A percentile compares a stretch with the other conserved stretches of the same genome.
phyloP scores from a whole-genome alignment of 2,113 vertebrate genomes.

The Sphaerodactylus townsendi region DNA sequence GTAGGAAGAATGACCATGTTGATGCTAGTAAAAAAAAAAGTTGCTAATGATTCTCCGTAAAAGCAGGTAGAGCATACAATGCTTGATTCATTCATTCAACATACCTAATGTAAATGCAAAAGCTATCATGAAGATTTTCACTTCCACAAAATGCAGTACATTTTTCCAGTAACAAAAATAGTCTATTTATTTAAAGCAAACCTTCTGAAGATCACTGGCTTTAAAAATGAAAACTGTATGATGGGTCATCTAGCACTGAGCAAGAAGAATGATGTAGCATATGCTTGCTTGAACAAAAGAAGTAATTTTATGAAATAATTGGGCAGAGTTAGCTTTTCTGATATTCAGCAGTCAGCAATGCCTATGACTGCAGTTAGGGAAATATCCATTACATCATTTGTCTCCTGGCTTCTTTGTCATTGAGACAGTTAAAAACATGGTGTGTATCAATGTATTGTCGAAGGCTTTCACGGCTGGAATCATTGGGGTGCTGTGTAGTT shows the following conservation, averaged over 20 bases:
- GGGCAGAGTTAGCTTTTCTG: conserved; percentile 7
- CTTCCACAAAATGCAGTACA: neutral
- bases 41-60: neutral
- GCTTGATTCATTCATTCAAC: neutral
- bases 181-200: neutral
- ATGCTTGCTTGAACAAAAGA: conserved; percentile 3
- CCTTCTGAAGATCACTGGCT: conserved; percentile 23
- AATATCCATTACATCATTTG: conserved; percentile 19
- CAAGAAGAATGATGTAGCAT: neutral
- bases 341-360: neutral
- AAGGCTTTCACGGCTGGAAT: too few relatives aligned
- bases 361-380: neutral
- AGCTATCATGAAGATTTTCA: neutral
- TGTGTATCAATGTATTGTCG: too few relatives aligned
- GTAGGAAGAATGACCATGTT: neutral
- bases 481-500: too few relatives aligned
- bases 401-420: neutral
- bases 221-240: conserved; percentile 3
- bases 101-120: neutral
- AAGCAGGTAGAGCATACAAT: neutral
- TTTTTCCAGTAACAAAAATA: conserved; percentile 18
- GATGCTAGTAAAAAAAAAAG: neutral
- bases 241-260: neutral
- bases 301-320: conserved; percentile 9
- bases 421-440: neutral